phyloP scores from a whole-genome alignment of 2,797 vertebrate species.

The Chloroceryle inda region DNA sequence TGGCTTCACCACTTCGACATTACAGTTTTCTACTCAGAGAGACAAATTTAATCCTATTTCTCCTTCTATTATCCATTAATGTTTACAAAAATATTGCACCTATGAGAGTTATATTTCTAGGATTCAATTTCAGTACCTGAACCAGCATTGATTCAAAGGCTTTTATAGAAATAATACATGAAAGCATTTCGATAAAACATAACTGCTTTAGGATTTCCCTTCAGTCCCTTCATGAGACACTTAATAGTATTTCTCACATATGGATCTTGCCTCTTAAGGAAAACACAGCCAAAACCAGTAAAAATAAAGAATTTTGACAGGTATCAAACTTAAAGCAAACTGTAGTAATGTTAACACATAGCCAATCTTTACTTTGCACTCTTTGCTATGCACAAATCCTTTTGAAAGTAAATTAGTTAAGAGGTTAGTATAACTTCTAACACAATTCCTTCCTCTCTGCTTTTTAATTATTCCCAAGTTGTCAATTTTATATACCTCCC shows the following conservation, averaged over 20 bases:
- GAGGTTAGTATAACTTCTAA: neutral
- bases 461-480: neutral
- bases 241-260: slow-evolving; percentile 7
- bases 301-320: slow-evolving; percentile 27
- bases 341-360: neutral
- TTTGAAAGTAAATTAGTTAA: neutral
- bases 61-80: slow-evolving; percentile 9
- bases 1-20: neutral
- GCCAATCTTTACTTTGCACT: neutral
- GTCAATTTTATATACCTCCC: neutral
- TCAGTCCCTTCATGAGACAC: slow-evolving; percentile 4
- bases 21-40: neutral
- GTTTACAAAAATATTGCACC: slow-evolving; percentile 48
- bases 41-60: neutral
- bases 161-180: slow-evolving; percentile 37
- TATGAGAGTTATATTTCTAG: slow-evolving; percentile 24
- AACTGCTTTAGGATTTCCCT: slow-evolving; percentile 31
- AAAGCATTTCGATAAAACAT: neutral
- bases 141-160: slow-evolving; percentile 8
- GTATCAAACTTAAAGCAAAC: neutral
- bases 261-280: slow-evolving; percentile 11
- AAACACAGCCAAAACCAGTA: slow-evolving; percentile 13
- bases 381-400: neutral
- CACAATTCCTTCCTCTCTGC: neutral
- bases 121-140: slow-evolving; percentile 44